Conservation (phyloP, 2,113 vertebrate genomes). For the Pungitius pungitius region DNA sequence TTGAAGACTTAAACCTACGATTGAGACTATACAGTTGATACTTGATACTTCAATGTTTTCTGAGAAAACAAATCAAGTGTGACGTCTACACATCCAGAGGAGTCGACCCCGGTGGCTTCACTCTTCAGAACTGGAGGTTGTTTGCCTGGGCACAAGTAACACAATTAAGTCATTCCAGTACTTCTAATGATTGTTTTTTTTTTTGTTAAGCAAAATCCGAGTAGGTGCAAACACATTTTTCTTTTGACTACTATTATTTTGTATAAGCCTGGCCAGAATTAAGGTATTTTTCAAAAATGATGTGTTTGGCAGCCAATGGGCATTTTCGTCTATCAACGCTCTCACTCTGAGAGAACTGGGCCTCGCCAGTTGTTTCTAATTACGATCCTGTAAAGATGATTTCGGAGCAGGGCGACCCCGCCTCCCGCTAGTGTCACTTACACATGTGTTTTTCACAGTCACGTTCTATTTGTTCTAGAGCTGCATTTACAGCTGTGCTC, state of each 20-base stretch:
- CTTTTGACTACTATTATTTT: not conserved
- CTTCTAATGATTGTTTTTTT: not conserved
- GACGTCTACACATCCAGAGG: not conserved
- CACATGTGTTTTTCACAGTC: constrained; percentile 56
- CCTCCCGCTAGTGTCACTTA: constrained; percentile 32
- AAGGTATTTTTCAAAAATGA: not conserved
- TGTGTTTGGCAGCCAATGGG: not conserved
- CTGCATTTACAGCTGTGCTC: constrained; percentile 34
- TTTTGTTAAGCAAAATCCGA: not conserved
- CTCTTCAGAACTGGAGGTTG: too few relatives aligned
- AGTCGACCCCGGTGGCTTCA: not conserved
- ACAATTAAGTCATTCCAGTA: not conserved
- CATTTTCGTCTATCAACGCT: not conserved
- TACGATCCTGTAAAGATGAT: constrained; percentile 35
- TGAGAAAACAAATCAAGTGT: too few relatives aligned
- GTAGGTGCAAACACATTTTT: not conserved
- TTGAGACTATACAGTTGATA: not conserved
- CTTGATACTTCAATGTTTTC: not conserved
- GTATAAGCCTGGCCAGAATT: not conserved
- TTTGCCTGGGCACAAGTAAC: too few relatives aligned
- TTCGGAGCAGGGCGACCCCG: not conserved
- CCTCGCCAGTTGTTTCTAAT: constrained; percentile 42
- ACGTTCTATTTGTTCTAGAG: constrained; percentile 36
- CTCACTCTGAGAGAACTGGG: not conserved
- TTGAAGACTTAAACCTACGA: too few relatives aligned